phyloP scores from a whole-genome alignment of 2,113 vertebrate genomes.

The Nesogale talazaci region DNA sequence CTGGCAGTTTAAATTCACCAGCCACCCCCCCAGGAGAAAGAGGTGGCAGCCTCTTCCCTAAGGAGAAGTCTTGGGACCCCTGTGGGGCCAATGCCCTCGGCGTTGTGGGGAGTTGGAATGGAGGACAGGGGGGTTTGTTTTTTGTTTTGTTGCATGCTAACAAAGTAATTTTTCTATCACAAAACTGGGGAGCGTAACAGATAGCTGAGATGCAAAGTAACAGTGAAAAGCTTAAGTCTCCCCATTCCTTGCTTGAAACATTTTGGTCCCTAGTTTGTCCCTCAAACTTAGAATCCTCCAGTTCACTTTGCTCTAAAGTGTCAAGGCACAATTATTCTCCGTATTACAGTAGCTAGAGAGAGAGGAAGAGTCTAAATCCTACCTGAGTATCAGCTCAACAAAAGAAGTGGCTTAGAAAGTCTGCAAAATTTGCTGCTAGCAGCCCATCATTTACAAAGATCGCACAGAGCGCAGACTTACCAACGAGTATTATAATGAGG shows the following conservation, averaged over 20 bases:
- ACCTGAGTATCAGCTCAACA: not conserved
- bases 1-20: not conserved
- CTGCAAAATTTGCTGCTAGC: not conserved
- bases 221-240: not conserved
- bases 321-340: not conserved
- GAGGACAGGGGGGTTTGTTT: not conserved
- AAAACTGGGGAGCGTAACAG: constrained; percentile 17
- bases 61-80: not conserved
- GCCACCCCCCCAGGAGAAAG: not conserved
- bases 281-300: not conserved
- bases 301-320: not conserved
- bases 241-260: not conserved
- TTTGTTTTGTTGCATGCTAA: not conserved
- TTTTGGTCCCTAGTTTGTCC: not conserved
- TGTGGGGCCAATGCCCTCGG: not conserved
- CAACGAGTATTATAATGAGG: constrained; percentile 97
- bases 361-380: not conserved
- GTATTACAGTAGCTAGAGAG: not conserved
- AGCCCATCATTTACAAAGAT: not conserved
- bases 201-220: not conserved
- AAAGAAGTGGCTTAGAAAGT: constrained; percentile 14
- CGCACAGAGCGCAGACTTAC: constrained; percentile 87
- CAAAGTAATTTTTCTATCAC: not conserved
- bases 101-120: not conserved
- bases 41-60: not conserved